A percentile compares a stretch with the other conserved stretches of the same genome.
Conservation (phyloP, 2,797 vertebrate species). For the Sebastes trivittatus region DNA sequence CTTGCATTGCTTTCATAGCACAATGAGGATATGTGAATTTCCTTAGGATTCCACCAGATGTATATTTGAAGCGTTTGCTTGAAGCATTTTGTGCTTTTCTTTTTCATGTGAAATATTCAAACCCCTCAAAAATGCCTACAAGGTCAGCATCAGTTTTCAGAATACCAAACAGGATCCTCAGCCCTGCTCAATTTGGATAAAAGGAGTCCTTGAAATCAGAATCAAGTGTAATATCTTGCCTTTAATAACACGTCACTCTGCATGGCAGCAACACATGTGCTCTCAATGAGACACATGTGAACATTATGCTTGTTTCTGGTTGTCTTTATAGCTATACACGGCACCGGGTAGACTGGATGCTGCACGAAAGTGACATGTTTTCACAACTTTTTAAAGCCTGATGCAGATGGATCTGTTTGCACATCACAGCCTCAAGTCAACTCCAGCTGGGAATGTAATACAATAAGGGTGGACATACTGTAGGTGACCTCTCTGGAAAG, state of each 20-base stretch:
- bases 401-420: constrained; percentile 22
- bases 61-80: background rate
- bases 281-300: constrained; percentile 26
- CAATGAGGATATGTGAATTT: background rate
- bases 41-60: background rate
- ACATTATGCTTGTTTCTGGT: background rate
- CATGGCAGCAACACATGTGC: background rate
- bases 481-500: constrained; percentile 33
- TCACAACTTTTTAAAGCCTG: constrained; percentile 35
- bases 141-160: background rate
- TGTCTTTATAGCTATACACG: background rate
- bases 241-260: constrained; percentile 13
- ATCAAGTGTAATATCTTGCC: background rate
- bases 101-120: background rate
- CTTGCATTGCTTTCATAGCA: background rate
- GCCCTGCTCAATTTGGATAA: background rate
- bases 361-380: constrained; percentile 36
- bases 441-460: constrained; percentile 42
- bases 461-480: constrained; percentile 58
- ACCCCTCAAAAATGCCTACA: background rate
- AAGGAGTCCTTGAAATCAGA: constrained; percentile 18
- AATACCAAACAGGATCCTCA: background rate
- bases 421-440: background rate
- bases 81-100: background rate
- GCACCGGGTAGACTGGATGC: background rate